Conservation (phyloP, 2,888 invertebrate genomes). For the Flexamia atlantica region DNA sequence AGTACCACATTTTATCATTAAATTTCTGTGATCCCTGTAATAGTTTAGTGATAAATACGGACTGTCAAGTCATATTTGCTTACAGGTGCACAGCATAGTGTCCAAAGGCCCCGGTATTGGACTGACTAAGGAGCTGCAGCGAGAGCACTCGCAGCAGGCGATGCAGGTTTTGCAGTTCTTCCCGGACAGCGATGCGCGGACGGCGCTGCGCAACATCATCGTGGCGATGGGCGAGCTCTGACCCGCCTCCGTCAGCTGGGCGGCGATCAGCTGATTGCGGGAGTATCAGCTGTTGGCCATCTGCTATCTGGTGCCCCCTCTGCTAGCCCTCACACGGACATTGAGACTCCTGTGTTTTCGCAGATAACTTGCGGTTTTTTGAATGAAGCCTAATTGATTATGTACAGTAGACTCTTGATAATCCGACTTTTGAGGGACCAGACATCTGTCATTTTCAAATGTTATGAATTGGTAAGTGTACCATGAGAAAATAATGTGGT, state of each 20-base stretch:
- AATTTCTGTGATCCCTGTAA: no score
- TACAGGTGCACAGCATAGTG: constrained; percentile 79
- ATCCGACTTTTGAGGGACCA: no score
- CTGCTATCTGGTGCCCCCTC: constrained; percentile 1
- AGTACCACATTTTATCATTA: no score
- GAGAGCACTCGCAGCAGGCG: constrained; percentile 86
- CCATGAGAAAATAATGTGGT: no score
- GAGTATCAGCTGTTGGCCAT: neutral
- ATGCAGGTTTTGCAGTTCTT: constrained; percentile 86
- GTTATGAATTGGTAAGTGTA: no score
- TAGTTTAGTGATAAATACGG: no score
- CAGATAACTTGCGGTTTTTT: neutral
- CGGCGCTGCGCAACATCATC: constrained; percentile 91
- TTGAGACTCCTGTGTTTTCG: neutral
- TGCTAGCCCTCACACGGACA: neutral
- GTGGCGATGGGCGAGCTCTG: constrained; percentile 87
- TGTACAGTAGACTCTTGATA: no score
- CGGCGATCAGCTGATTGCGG: neutral
- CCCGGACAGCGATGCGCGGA: constrained; percentile 89
- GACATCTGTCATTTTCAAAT: no score
- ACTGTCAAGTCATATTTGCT: neutral
- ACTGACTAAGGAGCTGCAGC: constrained; percentile 85
- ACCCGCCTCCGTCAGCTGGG: constrained; percentile 64
- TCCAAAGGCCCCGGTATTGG: constrained; percentile 84
- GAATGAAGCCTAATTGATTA: no score